A percentile compares a stretch with the other conserved stretches of the same genome.
These are phyloP conservation scores for Pteronura brasiliensis DNA, from an alignment of 2,113 vertebrate species.

Conservation along the genomic window DNA sequence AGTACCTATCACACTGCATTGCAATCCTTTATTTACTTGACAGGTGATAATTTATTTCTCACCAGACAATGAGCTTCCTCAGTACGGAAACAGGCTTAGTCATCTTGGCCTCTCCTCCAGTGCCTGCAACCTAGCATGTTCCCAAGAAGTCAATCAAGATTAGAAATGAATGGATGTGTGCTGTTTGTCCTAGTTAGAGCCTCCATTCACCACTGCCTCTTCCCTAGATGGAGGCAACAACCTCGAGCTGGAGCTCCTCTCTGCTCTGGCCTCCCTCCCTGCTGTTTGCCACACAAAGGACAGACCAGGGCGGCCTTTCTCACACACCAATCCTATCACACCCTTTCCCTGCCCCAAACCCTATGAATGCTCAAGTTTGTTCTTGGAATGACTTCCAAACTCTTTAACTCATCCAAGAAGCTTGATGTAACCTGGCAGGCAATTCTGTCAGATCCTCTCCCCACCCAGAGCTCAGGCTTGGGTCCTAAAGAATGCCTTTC, in stretches of 20 bases:
- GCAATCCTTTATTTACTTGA: neutral
- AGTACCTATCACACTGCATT: neutral
- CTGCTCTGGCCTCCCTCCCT: neutral
- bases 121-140: neutral
- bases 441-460: neutral
- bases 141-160: neutral
- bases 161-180: neutral
- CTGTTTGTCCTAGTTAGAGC: neutral
- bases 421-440: neutral
- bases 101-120: neutral
- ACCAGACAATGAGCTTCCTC: neutral
- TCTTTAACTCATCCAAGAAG: neutral
- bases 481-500: neutral
- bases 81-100: neutral
- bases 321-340: neutral
- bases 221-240: neutral
- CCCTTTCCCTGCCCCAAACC: neutral
- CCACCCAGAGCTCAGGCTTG: neutral
- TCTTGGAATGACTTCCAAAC: neutral
- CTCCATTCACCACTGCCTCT: neutral
- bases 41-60: neutral
- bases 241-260: neutral
- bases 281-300: neutral
- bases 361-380: neutral
- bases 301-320: neutral